Evolutionary conservation across 1,140 invertebrate genomes (phyloP).

Genomic region (Rhysida immarginata): DNA sequence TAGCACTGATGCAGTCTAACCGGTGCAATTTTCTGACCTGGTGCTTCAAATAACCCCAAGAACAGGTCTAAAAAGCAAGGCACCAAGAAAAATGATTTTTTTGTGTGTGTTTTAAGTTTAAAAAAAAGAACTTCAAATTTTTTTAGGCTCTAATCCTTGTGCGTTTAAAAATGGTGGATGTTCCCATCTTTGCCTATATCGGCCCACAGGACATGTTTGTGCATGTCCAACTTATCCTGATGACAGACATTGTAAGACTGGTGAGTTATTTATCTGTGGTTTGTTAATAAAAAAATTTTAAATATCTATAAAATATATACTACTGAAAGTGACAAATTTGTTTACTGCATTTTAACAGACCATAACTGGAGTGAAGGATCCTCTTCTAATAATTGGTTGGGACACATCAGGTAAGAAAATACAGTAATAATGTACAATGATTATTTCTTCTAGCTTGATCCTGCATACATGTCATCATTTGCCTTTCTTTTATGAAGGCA

Average conservation of each 20-base stretch:
- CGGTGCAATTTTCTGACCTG: neutral
- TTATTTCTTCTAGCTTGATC: too few species aligned
- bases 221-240: constrained; percentile 57
- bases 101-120: neutral
- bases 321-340: too few species aligned
- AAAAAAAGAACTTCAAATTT: too few species aligned
- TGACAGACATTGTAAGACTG: constrained; percentile 35
- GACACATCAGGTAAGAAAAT: too few species aligned
- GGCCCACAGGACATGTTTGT: constrained; percentile 51
- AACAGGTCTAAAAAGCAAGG: neutral
- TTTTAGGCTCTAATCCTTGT: constrained; percentile 54
- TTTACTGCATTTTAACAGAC: too few species aligned
- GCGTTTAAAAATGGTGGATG: constrained; percentile 64
- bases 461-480: too few species aligned
- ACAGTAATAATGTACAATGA: too few species aligned
- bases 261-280: constrained; percentile 26
- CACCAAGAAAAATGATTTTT: neutral
- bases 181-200: constrained; percentile 56
- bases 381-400: too few species aligned
- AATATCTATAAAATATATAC: too few species aligned
- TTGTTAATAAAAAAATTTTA: too few species aligned
- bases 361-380: too few species aligned
- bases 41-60: neutral
- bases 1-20: neutral
- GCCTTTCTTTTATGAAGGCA: too few species aligned